These are phyloP conservation scores for Drosophila guanche DNA, from an alignment of 1,140 invertebrate species.

Conservation along the genomic window DNA sequence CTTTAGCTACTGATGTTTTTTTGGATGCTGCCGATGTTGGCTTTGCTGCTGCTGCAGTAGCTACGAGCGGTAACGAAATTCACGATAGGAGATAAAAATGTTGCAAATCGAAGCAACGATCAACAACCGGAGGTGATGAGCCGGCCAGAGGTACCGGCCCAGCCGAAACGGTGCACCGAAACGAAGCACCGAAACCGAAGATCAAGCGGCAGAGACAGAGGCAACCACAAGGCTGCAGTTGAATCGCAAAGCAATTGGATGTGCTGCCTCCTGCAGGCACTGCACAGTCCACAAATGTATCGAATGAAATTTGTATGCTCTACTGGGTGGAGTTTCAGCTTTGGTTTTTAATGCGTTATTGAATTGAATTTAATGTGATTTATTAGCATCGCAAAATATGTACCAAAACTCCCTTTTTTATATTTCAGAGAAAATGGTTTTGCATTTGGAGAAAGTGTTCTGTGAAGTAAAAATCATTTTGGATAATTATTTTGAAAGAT, in stretches of 20 bases:
- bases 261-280: conserved; percentile 26
- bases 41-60: conserved; percentile 54
- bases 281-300: not conserved
- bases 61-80: conserved; percentile 79
- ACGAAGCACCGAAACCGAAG: conserved; percentile 32
- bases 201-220: conserved; percentile 14
- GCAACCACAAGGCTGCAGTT: conserved; percentile 19
- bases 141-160: conserved; percentile 20
- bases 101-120: conserved; percentile 80
- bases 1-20: conserved; percentile 44
- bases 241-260: conserved; percentile 35
- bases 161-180: conserved; percentile 31
- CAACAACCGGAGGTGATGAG: conserved; percentile 74
- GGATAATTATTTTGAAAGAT: no score
- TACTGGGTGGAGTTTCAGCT: not conserved
- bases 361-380: no score
- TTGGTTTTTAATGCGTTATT: no score
- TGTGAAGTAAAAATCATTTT: no score
- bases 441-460: no score
- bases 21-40: not conserved
- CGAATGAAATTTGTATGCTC: conserved; percentile 12
- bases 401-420: no score
- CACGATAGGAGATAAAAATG: conserved; percentile 82
- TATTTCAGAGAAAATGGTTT: no score
- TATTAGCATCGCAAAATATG: no score